Conservation (phyloP, 2,888 invertebrate genomes). For the Phrixothrix hirtus region DNA sequence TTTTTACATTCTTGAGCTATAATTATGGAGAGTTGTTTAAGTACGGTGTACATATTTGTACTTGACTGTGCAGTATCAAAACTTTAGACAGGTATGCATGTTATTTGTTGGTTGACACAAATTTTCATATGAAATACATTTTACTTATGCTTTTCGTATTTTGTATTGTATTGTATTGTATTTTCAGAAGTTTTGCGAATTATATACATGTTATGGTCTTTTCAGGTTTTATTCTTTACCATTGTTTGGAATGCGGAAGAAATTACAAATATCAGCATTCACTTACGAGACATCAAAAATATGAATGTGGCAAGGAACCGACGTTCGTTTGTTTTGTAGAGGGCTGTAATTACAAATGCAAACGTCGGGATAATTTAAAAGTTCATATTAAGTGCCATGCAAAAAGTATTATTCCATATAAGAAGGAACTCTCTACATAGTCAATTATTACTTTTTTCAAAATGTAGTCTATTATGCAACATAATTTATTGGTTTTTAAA, state of each 20-base stretch:
- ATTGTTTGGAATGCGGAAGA: constrained; percentile 6
- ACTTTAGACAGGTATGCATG: too few relatives aligned
- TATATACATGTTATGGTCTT: neutral
- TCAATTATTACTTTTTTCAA: neutral
- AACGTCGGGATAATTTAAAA: constrained; percentile 34
- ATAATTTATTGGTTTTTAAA: too few relatives aligned
- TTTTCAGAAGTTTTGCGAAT: neutral
- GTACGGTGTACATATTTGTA: too few relatives aligned
- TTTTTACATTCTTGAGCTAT: too few relatives aligned
- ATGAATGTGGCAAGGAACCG: constrained; percentile 61
- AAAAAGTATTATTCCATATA: constrained; percentile 17
- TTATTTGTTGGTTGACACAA: too few relatives aligned
- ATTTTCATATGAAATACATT: too few relatives aligned
- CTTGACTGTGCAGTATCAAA: too few relatives aligned
- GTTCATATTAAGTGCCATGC: constrained; percentile 25
- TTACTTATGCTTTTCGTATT: neutral
- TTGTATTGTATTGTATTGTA: neutral
- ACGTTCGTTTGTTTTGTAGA: constrained; percentile 40
- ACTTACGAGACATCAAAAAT: constrained; percentile 71
- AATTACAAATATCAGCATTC: constrained; percentile 7
- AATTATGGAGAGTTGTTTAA: too few relatives aligned
- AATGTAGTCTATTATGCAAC: neutral
- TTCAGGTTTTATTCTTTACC: constrained; percentile 4
- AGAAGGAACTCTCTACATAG: neutral
- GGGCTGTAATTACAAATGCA: constrained; percentile 47